Base-by-base conservation (phyloP, 2,888 invertebrate genomes). In the Cheilosia grossa region DNA sequence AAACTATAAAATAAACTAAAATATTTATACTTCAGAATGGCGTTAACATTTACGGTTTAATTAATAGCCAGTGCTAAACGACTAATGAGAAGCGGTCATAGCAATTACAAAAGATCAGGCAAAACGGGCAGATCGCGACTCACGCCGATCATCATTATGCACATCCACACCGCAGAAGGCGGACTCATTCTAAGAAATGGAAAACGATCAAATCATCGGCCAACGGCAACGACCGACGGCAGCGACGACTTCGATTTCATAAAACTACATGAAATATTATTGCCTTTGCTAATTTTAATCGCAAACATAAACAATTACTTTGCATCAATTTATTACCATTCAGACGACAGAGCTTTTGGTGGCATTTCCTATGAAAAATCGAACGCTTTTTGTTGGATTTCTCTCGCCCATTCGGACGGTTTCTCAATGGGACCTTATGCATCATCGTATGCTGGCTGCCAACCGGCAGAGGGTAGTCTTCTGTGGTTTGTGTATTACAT, bases 221-320 rank as follows among this genome's bases (percentile, higher is more conserved):
- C 13, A 37, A 37, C 13, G 37, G 3, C 24, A 51, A 64, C 51
- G n/a, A n/a, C n/a, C 27, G 30, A 67, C 56, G 54, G 37, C 33
- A 33, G n/a, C 54, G 44, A 42, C 24, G 13, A 21, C 24, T 17
- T 53, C 21, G 4, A 2, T 24, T 37, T 19, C 10, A 15, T 58
- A 40, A 40, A 61, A 44, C 17, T 9, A 27, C 17, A 27, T 5
- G 19, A 30, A 61, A 61, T 19, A 27, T n/a, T 17, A 30, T 10
- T 30, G 19, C 1, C 44, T 42, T 54, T 56, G 54, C 56, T 67
- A 67, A 67, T 67, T 67, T 44, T 21, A 17, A 30, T 67, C 44
- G 67, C 30, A 30, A 56, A 44, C 56, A 30, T 30, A 19, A 42
- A 44, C 33, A 49, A 33, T 63, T 42, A 6, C 9, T 63, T 47